phyloP scores from a whole-genome alignment of 2,797 vertebrate species.

The Sebastes aleutianus region DNA sequence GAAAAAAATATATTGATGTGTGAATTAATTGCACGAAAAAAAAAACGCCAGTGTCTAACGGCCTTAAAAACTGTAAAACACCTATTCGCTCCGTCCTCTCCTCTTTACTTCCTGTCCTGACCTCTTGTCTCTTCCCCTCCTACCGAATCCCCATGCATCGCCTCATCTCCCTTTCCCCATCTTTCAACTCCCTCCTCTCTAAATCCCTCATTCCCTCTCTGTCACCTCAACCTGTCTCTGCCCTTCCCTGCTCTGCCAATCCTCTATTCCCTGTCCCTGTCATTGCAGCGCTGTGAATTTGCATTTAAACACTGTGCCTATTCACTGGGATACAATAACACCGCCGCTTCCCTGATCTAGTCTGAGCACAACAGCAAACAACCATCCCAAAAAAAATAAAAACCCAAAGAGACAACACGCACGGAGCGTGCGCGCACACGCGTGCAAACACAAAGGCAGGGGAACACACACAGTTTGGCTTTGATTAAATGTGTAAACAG shows the following conservation, averaged over 20 bases:
- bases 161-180: conserved; percentile 40
- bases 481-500: conserved; percentile 68
- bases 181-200: conserved; percentile 34
- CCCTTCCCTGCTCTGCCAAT: conserved; percentile 46
- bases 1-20: too few species aligned
- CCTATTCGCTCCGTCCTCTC: conserved; percentile 20
- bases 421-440: background rate
- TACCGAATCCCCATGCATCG: conserved; percentile 28
- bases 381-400: conserved; percentile 4
- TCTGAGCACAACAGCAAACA: conserved; percentile 74
- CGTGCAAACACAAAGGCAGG: conserved; percentile 21
- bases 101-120: conserved; percentile 40
- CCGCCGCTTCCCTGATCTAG: conserved; percentile 53
- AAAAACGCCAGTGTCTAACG: too few species aligned
- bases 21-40: too few species aligned
- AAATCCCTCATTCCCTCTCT: conserved; percentile 51
- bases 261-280: conserved; percentile 45
- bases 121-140: conserved; percentile 35
- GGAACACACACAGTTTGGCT: conserved; percentile 30
- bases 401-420: conserved; percentile 1
- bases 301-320: conserved; percentile 69
- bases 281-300: conserved; percentile 58
- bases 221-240: conserved; percentile 62
- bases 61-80: conserved; percentile 6
- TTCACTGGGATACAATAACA: conserved; percentile 70